Evolutionary conservation across 2,888 invertebrate species (phyloP).

Genomic region (Galeruca laticollis): DNA sequence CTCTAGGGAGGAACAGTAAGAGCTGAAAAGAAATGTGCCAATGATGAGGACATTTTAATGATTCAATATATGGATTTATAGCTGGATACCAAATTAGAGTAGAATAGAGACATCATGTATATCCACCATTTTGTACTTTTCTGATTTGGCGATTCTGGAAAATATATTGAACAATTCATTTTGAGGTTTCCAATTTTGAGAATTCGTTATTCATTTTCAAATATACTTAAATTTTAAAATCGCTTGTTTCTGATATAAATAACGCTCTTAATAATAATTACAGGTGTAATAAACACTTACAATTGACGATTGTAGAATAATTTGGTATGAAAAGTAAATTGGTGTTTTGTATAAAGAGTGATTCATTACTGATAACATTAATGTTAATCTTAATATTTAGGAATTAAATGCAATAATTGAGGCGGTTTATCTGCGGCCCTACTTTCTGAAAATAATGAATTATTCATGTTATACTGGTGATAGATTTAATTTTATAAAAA

Average conservation of each 20-base stretch:
- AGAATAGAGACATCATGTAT: not conserved
- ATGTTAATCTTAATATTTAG: conserved; percentile 20
- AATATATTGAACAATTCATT: conserved; percentile 9
- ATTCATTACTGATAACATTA: conserved; percentile 23
- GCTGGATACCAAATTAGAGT: not conserved
- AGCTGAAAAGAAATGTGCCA: no score
- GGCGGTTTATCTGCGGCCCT: not conserved
- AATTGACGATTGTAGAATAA: conserved; percentile 31
- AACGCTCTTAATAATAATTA: conserved; percentile 25
- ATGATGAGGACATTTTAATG: no score
- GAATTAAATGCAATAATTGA: conserved; percentile 29
- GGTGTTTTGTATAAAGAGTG: conserved; percentile 35
- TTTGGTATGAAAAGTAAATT: conserved; percentile 35
- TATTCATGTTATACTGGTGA: not conserved
- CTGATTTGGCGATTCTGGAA: not conserved
- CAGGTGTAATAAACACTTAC: conserved; percentile 18
- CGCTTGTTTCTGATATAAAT: conserved; percentile 26
- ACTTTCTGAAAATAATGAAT: conserved; percentile 16
- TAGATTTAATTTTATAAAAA: not conserved
- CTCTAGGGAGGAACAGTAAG: no score
- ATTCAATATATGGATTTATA: no score
- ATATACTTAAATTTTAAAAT: conserved; percentile 26
- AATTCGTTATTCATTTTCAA: conserved; percentile 15
- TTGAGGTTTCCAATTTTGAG: conserved; percentile 15
- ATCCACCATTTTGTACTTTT: not conserved